Conservation (phyloP, 1,140 invertebrate genomes). For the Conopomorpha cramerella region DNA sequence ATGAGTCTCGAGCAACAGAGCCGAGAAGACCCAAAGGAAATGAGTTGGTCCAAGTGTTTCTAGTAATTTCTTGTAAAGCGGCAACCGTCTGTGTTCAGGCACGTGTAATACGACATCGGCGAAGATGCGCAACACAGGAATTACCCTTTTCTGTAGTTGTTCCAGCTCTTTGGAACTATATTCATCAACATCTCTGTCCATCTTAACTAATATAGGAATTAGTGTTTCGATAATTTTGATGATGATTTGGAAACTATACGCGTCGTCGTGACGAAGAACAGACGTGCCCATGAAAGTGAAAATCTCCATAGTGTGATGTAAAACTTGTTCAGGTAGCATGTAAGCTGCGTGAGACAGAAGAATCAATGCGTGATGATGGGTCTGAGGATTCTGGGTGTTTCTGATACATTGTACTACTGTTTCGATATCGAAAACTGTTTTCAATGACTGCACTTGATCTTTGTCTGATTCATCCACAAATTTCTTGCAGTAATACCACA, state of each 20-base stretch:
- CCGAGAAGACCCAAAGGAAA: conserved; percentile 79
- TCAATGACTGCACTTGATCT: conserved; percentile 57
- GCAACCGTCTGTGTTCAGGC: conserved; percentile 82
- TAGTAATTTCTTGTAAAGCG: conserved; percentile 80
- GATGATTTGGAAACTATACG: conserved; percentile 93
- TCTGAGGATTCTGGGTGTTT: conserved; percentile 89
- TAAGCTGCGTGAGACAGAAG: conserved; percentile 77
- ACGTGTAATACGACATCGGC: conserved; percentile 87
- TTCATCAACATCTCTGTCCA: conserved; percentile 50
- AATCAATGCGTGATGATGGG: conserved; percentile 88
- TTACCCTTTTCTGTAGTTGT: conserved; percentile 53
- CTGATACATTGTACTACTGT: conserved; percentile 86
- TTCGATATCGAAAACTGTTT: conserved; percentile 76
- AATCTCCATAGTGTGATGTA: conserved; percentile 92
- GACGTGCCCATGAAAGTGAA: conserved; percentile 96
- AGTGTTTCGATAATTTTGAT: conserved; percentile 88
- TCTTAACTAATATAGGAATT: conserved; percentile 78
- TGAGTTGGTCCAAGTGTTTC: conserved; percentile 70
- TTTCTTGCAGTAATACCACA: conserved; percentile 73
- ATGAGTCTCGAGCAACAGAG: conserved; percentile 71
- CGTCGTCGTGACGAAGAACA: conserved; percentile 88
- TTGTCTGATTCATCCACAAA: conserved; percentile 51
- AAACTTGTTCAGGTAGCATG: conserved; percentile 78
- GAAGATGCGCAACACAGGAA: conserved; percentile 84
- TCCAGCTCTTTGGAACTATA: conserved; percentile 49